phyloP scores from a whole-genome alignment of 2,888 invertebrate genomes.

The Tetrapedia diversipes region DNA sequence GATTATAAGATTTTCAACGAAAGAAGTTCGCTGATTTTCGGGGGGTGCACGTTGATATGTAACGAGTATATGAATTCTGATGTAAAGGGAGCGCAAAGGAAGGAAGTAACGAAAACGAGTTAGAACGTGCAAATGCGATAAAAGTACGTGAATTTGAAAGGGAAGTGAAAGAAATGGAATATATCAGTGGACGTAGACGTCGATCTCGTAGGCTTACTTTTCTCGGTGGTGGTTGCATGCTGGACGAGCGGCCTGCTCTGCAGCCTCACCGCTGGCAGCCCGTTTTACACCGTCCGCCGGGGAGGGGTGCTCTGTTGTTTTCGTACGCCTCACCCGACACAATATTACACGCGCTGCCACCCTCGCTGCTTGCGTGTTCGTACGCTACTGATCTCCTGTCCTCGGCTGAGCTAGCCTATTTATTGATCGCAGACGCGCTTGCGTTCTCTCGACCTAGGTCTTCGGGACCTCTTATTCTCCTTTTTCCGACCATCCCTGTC shows the following conservation, averaged over 20 bases:
- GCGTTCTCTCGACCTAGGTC: slow-evolving; percentile 68
- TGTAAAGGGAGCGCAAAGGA: too few species aligned
- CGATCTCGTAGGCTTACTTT: slow-evolving; percentile 86
- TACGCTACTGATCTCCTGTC: slow-evolving; percentile 80
- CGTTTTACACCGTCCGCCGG: slow-evolving; percentile 68
- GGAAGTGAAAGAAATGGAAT: slow-evolving; percentile 8
- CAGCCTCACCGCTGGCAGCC: slow-evolving; percentile 76
- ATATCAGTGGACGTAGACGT: not conserved
- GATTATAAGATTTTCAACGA: not conserved
- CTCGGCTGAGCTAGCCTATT: slow-evolving; percentile 76
- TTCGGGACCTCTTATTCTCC: slow-evolving; percentile 59
- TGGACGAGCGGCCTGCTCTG: slow-evolving; percentile 77
- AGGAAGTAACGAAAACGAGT: not conserved
- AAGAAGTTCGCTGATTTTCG: not conserved
- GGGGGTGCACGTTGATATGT: not conserved
- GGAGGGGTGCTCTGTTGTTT: slow-evolving; percentile 66
- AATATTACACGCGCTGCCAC: slow-evolving; percentile 61
- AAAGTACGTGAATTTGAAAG: not conserved
- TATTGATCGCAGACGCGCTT: slow-evolving; percentile 81
- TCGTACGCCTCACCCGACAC: slow-evolving; percentile 67
- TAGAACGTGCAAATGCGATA: not conserved
- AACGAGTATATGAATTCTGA: not conserved
- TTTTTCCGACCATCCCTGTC: slow-evolving; percentile 43
- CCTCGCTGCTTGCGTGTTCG: slow-evolving; percentile 78
- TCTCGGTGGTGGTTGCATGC: slow-evolving; percentile 94